Evolutionary conservation across 2,888 invertebrate genomes (phyloP).

Genomic region (Andrena marginata): DNA sequence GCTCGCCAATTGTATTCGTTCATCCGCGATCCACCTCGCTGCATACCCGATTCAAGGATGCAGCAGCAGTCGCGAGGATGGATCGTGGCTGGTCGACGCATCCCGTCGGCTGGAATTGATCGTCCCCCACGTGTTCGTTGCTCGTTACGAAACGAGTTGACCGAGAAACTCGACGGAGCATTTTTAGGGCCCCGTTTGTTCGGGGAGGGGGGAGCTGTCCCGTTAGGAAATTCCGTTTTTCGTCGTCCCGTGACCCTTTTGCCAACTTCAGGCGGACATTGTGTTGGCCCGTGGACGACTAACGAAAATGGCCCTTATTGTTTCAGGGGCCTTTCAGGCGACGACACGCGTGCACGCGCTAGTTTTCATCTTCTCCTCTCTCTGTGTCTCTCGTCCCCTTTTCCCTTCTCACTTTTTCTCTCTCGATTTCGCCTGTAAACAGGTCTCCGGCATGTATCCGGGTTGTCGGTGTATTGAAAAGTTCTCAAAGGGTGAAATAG

Average conservation of each 20-base stretch:
- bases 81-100: conserved; percentile 15
- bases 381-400: background rate
- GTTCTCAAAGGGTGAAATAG: conserved; percentile 54
- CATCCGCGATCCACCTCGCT: conserved; percentile 15
- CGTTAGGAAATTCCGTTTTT: conserved; percentile 23
- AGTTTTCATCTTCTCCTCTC: background rate
- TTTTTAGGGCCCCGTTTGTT: background rate
- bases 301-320: conserved; percentile 31
- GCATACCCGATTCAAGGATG: conserved; percentile 47
- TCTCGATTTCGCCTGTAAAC: conserved; percentile 23
- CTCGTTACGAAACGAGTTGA: conserved; percentile 38
- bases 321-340: conserved; percentile 25
- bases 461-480: conserved; percentile 47
- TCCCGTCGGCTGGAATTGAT: conserved; percentile 27
- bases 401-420: background rate
- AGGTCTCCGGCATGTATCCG: conserved; percentile 38
- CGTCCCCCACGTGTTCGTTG: conserved; percentile 35
- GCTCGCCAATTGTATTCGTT: conserved; percentile 55
- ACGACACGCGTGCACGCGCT: background rate
- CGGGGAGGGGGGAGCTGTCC: background rate
- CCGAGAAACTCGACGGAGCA: background rate
- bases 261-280: background rate
- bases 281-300: background rate
- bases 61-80: conserved; percentile 45
- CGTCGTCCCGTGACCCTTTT: background rate